A percentile compares a stretch with the other conserved stretches of the same genome.
phyloP scores from a whole-genome alignment of 2,888 invertebrate species.

The Spodoptera exigua region DNA sequence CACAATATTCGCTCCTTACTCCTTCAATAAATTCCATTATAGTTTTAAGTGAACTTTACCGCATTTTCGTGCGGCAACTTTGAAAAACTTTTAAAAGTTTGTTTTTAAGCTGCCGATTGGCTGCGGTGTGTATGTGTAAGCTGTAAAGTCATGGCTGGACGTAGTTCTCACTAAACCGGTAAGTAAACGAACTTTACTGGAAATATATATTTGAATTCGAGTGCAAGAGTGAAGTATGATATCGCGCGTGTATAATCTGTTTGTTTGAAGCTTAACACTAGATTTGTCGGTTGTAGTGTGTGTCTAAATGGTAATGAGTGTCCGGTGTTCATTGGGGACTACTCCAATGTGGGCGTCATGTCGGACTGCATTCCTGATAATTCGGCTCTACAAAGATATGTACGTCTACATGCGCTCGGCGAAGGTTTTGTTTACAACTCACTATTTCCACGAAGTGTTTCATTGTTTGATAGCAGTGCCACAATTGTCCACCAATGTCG shows the following conservation, averaged over 20 bases:
- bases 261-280: conserved; percentile 38
- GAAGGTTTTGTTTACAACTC: conserved; percentile 69
- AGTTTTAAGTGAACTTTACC: conserved; percentile 63
- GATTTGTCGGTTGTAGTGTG: conserved; percentile 41
- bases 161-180: conserved; percentile 85
- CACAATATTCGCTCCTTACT: conserved; percentile 66
- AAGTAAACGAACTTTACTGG: conserved; percentile 82
- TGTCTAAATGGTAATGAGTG: conserved; percentile 54
- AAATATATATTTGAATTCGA: conserved; percentile 67
- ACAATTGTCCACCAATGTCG: conserved; percentile 70
- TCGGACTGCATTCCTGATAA: conserved; percentile 51
- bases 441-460: conserved; percentile 74
- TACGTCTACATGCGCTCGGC: conserved; percentile 32
- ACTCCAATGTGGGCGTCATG: conserved; percentile 44
- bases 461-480: conserved; percentile 65
- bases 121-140: conserved; percentile 73
- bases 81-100: conserved; percentile 80
- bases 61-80: conserved; percentile 68
- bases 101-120: conserved; percentile 71
- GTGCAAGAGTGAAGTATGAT: conserved; percentile 40
- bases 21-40: conserved; percentile 58
- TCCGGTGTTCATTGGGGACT: conserved; percentile 38
- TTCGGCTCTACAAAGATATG: conserved; percentile 42
- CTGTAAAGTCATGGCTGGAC: conserved; percentile 80
- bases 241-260: conserved; percentile 33